Evolutionary conservation across 2,113 vertebrate species (phyloP).

Genomic region (Chaetura pelagica): DNA sequence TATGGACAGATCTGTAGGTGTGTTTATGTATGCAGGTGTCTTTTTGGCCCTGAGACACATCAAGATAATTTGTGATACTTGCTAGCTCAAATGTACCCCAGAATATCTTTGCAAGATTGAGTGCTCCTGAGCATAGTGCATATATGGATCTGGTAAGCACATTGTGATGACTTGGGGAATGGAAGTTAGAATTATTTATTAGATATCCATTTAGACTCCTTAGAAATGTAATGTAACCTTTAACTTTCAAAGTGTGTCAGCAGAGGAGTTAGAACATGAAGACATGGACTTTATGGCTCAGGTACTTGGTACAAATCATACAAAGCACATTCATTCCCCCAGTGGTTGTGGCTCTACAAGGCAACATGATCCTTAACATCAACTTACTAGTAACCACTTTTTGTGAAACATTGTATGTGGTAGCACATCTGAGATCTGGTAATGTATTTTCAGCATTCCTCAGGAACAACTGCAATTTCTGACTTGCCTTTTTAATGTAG

Average conservation of each 20-base stretch:
- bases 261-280: neutral
- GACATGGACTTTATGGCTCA: neutral
- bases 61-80: neutral
- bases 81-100: neutral
- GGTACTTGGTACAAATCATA: neutral
- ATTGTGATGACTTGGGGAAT: rapidly evolving
- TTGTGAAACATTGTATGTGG: rapidly evolving
- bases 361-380: neutral
- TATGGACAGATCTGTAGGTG: neutral
- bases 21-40: rapidly evolving
- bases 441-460: neutral
- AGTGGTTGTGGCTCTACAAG: neutral
- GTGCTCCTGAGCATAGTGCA: rapidly evolving
- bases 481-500: neutral
- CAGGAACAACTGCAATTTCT: neutral
- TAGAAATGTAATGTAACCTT: neutral
- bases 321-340: neutral
- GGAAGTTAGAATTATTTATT: neutral
- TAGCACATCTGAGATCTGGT: neutral
- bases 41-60: neutral
- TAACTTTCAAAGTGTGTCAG: neutral
- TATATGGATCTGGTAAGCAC: neutral
- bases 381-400: neutral
- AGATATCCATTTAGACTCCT: neutral
- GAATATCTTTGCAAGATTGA: neutral